phyloP scores from a whole-genome alignment of 2,113 vertebrate genomes.

The Lepus timidus region DNA sequence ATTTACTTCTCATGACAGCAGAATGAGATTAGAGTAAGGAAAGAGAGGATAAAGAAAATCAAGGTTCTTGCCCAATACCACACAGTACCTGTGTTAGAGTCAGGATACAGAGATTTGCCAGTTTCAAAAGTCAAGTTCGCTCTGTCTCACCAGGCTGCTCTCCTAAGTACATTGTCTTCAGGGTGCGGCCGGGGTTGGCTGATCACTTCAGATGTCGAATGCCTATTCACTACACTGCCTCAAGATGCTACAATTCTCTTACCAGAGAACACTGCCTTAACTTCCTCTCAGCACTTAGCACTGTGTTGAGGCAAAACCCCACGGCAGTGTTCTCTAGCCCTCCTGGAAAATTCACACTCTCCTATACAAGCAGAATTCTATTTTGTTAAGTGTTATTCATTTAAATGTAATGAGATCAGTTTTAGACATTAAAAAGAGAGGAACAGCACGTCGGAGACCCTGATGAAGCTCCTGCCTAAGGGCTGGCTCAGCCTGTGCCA shows the following conservation, averaged over 20 bases:
- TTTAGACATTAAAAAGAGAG: slow-evolving; percentile 23
- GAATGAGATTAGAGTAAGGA: background rate
- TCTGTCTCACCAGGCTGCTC: background rate
- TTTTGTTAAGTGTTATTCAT: background rate
- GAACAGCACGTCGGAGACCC: too few relatives aligned
- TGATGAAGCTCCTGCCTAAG: too few relatives aligned
- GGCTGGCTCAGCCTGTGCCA: too few relatives aligned
- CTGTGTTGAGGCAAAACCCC: slow-evolving; percentile 22
- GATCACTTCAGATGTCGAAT: background rate
- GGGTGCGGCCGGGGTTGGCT: background rate
- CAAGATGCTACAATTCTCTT: slow-evolving; percentile 23
- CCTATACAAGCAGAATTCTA: background rate
- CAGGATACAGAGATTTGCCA: background rate
- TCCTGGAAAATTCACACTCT: background rate
- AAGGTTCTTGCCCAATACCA: background rate
- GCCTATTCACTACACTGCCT: background rate
- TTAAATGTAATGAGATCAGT: background rate
- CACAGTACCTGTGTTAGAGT: background rate
- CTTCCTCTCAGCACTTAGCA: background rate
- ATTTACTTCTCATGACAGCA: background rate
- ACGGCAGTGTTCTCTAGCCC: background rate
- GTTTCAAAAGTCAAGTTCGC: background rate
- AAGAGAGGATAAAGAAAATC: background rate
- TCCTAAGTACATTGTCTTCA: background rate
- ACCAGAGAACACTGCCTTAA: background rate